Percentiles rank a stretch among this genome's conserved stretches.
Conservation (phyloP, 2,797 vertebrate species). For the Ptychobarbus kaznakovi region DNA sequence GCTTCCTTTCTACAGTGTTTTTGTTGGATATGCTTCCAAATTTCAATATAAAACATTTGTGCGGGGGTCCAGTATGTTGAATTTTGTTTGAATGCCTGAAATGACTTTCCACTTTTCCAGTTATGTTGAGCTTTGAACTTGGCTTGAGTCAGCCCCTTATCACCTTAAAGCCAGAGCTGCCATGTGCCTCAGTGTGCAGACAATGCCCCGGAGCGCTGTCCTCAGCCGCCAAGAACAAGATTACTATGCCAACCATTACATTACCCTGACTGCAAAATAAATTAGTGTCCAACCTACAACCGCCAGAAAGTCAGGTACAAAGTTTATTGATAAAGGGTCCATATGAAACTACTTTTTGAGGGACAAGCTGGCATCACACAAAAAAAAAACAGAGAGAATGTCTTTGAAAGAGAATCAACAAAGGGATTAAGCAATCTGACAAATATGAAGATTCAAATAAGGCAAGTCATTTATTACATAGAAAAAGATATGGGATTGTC, state of each 20-base stretch:
- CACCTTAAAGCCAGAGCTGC: conserved; percentile 60
- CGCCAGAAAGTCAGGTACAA: conserved; percentile 28
- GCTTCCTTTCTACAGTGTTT: conserved; percentile 20
- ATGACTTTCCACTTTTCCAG: conserved; percentile 51
- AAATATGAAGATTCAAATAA: conserved; percentile 1
- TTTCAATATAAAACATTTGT: conserved; percentile 41
- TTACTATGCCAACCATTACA: conserved; percentile 61
- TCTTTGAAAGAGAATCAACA: conserved; percentile 10
- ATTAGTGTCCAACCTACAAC: conserved; percentile 57
- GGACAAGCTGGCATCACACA: background rate
- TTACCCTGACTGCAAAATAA: conserved; percentile 60
- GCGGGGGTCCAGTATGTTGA: conserved; percentile 30
- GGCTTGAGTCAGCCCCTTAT: conserved; percentile 57
- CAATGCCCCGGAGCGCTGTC: conserved; percentile 57
- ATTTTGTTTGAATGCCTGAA: conserved; percentile 56
- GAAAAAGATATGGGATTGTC: background rate
- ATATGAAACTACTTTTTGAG: conserved; percentile 18
- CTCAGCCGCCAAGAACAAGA: conserved; percentile 59
- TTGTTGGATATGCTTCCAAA: conserved; percentile 35
- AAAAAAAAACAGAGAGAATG: background rate
- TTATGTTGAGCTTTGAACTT: conserved; percentile 61
- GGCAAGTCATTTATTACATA: background rate
- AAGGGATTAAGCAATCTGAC: background rate
- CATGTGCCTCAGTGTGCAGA: conserved; percentile 50
- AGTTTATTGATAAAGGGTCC: conserved; percentile 47